Percentiles rank a stretch among this genome's conserved stretches.
These are phyloP conservation scores for Parnassius mnemosyne DNA, from an alignment of 2,888 invertebrate genomes.

Conservation along the genomic window DNA sequence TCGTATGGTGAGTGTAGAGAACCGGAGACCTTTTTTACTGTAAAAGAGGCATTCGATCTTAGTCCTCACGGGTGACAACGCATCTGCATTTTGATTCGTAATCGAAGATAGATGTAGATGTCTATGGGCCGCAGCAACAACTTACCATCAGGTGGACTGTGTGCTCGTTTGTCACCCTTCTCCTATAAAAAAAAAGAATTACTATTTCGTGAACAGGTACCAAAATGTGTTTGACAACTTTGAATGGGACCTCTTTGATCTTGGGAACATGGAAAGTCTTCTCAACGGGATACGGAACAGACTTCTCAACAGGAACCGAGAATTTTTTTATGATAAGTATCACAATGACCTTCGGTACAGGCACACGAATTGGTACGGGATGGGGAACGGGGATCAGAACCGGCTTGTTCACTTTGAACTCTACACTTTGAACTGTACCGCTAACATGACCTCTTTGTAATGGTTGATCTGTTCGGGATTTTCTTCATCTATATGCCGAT, in stretches of 20 bases:
- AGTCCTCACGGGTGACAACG: too few species aligned
- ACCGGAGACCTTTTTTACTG: too few species aligned
- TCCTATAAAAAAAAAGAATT: too few species aligned
- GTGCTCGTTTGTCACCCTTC: too few species aligned
- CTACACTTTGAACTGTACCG: constrained; percentile 83
- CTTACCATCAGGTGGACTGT: too few species aligned
- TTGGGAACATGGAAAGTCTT: constrained; percentile 81
- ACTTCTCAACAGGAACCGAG: constrained; percentile 85
- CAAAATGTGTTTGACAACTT: constrained; percentile 84
- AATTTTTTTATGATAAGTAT: constrained; percentile 85
- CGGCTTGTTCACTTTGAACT: constrained; percentile 80
- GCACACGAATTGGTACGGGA: constrained; percentile 84
- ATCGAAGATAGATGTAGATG: too few species aligned
- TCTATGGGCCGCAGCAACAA: too few species aligned
- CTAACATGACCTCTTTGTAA: constrained; percentile 84
- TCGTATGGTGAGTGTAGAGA: too few species aligned
- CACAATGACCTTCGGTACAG: constrained; percentile 84
- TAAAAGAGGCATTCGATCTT: too few species aligned
- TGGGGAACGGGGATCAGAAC: constrained; percentile 81
- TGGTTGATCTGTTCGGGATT: constrained; percentile 85
- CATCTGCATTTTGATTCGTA: too few species aligned
- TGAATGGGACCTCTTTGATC: constrained; percentile 85
- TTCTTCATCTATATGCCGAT: constrained; percentile 84
- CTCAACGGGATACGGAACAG: constrained; percentile 86
- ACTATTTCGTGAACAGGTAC: constrained; percentile 87